Evolutionary conservation across 2,888 invertebrate species (phyloP).

Genomic region (Platerodrilus igneus): DNA sequence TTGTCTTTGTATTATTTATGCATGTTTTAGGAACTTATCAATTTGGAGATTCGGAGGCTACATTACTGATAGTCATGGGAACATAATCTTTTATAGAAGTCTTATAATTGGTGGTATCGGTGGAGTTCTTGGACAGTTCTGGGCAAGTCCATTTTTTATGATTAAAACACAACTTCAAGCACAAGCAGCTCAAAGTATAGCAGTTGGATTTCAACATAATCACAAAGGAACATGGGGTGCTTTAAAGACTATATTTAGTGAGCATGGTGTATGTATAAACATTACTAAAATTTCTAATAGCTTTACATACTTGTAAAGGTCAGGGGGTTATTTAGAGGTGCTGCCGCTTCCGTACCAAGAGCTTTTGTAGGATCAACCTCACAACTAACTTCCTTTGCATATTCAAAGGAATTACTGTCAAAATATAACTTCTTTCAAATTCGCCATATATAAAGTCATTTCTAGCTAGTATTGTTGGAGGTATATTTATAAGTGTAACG

Average conservation of each 20-base stretch:
- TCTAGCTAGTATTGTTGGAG: slow-evolving; percentile 70
- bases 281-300: not conserved
- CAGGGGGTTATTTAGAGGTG: slow-evolving; percentile 73
- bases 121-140: slow-evolving; percentile 63
- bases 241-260: slow-evolving; percentile 50
- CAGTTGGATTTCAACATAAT: slow-evolving; percentile 78
- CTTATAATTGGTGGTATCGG: slow-evolving; percentile 55
- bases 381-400: slow-evolving; percentile 76
- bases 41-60: slow-evolving; percentile 38
- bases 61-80: slow-evolving; percentile 50
- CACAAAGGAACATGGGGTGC: slow-evolving; percentile 58
- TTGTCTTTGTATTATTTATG: too few relatives aligned
- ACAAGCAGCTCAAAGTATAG: slow-evolving; percentile 65
- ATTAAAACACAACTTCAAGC: slow-evolving; percentile 85
- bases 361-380: slow-evolving; percentile 76
- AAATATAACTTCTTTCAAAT: slow-evolving; percentile 39
- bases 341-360: slow-evolving; percentile 66
- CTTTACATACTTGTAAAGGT: slow-evolving; percentile 30
- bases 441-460: slow-evolving; percentile 58
- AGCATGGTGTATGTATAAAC: slow-evolving; percentile 48
- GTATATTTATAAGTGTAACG: slow-evolving; percentile 65
- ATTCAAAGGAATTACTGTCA: slow-evolving; percentile 52
- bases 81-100: slow-evolving; percentile 49
- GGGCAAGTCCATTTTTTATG: slow-evolving; percentile 72
- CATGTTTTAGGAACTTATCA: slow-evolving; percentile 42